These are phyloP conservation scores for Pteromalus puparum DNA, from an alignment of 1,140 invertebrate genomes.

Conservation along the genomic window DNA sequence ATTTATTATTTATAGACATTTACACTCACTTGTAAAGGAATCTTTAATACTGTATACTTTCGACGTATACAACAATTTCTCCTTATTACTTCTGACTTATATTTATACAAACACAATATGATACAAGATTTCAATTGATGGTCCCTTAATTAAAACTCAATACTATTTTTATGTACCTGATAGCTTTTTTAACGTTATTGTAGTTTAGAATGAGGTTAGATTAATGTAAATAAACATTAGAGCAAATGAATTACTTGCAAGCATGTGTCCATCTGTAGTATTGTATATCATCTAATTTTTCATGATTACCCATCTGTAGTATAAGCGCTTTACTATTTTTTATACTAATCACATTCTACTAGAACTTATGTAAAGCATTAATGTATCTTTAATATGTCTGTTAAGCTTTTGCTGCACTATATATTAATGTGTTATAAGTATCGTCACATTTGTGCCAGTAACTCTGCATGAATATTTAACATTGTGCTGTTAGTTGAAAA, in stretches of 20 bases:
- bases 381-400: background rate
- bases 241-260: slow-evolving; percentile 18
- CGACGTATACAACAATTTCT: slow-evolving; percentile 26
- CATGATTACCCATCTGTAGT: background rate
- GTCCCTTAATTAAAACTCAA: background rate
- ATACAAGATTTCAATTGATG: slow-evolving; percentile 11
- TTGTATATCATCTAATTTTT: slow-evolving; percentile 4
- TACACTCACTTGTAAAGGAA: slow-evolving; percentile 30
- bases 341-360: too few species aligned
- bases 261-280: slow-evolving; percentile 5
- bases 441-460: background rate
- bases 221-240: slow-evolving; percentile 28
- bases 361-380: background rate
- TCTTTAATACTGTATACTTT: slow-evolving; percentile 21
- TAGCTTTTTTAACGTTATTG: slow-evolving; percentile 11
- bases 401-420: slow-evolving; percentile 3
- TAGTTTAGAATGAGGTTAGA: slow-evolving; percentile 37
- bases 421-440: background rate
- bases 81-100: slow-evolving; percentile 4
- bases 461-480: slow-evolving; percentile 23
- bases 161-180: slow-evolving; percentile 22
- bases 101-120: slow-evolving; percentile 18
- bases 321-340: background rate
- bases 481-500: background rate
- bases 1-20: slow-evolving; percentile 17